Evolutionary conservation across 2,113 vertebrate species (phyloP).

Genomic region (Anhinga anhinga): DNA sequence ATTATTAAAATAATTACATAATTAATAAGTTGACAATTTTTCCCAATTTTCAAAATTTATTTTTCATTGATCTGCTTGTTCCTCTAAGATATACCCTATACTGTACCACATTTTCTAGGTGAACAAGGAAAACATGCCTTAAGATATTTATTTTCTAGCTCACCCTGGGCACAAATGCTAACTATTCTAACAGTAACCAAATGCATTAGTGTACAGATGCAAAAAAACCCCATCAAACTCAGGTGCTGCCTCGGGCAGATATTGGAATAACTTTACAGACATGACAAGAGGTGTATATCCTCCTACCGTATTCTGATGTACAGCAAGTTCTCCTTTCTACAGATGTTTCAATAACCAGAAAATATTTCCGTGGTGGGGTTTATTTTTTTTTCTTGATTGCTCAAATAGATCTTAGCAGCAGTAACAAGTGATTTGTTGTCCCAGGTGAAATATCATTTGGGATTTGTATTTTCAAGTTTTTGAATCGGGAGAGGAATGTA

Average conservation of each 20-base stretch:
- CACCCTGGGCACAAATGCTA: background rate
- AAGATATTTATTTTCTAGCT: background rate
- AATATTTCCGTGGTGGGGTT: background rate
- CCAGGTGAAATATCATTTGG: background rate
- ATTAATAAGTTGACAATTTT: background rate
- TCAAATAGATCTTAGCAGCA: background rate
- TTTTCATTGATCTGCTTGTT: background rate
- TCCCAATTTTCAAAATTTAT: background rate
- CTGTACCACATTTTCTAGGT: background rate
- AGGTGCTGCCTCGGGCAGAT: background rate
- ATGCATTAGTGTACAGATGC: background rate
- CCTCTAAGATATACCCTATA: rapidly evolving
- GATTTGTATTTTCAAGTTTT: background rate
- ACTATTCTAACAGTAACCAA: background rate
- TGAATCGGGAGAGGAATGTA: background rate
- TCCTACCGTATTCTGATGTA: background rate
- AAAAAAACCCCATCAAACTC: background rate
- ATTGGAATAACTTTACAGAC: background rate
- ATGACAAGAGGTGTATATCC: background rate
- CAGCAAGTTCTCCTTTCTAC: background rate
- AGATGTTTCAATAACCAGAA: background rate
- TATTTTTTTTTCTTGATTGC: too few relatives aligned
- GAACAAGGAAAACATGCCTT: background rate
- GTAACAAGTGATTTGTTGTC: background rate
- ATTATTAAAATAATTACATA: background rate